Evolutionary conservation across 2,797 vertebrate species (phyloP).

Genomic region (Sphaeramia orbicularis): DNA sequence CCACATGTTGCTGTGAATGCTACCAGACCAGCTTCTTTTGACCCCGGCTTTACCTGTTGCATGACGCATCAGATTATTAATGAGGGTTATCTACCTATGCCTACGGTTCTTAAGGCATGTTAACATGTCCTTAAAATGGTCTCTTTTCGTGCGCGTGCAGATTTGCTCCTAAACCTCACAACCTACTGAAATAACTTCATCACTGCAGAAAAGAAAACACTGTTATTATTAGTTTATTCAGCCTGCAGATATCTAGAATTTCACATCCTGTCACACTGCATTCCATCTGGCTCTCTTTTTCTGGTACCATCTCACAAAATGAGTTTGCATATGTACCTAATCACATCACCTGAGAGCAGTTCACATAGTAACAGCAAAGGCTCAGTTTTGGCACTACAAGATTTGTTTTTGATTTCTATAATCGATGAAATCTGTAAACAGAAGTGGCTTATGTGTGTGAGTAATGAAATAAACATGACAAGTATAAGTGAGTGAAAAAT

Average conservation of each 20-base stretch:
- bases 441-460: too few relatives aligned
- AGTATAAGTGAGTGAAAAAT: too few relatives aligned
- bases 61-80: slow-evolving; percentile 40
- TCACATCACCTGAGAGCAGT: slow-evolving; percentile 16
- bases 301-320: slow-evolving; percentile 4
- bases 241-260: slow-evolving; percentile 33
- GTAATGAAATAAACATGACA: too few relatives aligned
- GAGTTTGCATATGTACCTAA: slow-evolving; percentile 9
- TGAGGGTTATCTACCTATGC: slow-evolving; percentile 9
- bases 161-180: slow-evolving; percentile 41
- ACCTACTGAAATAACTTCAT: slow-evolving; percentile 65
- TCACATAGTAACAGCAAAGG: slow-evolving; percentile 1
- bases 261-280: slow-evolving; percentile 23
- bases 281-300: slow-evolving; percentile 16
- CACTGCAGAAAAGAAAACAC: slow-evolving; percentile 47
- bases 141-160: slow-evolving; percentile 1
- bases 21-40: slow-evolving; percentile 19
- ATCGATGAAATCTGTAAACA: too few relatives aligned
- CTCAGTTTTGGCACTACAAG: neutral
- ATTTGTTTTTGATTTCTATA: neutral
- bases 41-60: slow-evolving; percentile 56
- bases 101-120: slow-evolving; percentile 50
- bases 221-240: slow-evolving; percentile 65
- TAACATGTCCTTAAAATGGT: slow-evolving; percentile 26
- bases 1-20: neutral